phyloP scores from a whole-genome alignment of 1,140 invertebrate species.

The Maniola jurtina region DNA sequence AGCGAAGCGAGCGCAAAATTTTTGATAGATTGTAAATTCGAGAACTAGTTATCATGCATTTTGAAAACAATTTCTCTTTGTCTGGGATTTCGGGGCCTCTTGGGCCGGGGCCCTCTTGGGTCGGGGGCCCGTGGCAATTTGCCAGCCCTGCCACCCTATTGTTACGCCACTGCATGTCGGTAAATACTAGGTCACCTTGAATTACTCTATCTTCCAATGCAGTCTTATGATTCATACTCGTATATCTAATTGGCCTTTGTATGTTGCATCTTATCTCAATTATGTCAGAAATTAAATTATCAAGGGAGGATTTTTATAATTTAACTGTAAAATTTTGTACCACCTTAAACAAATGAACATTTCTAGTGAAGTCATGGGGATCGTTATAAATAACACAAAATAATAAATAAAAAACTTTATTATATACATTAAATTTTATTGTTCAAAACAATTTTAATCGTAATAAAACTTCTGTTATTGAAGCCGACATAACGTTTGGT shows the following conservation, averaged over 20 bases:
- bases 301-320: background rate
- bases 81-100: too few species aligned
- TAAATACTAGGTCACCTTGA: constrained; percentile 28
- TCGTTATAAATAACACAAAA: constrained; percentile 25
- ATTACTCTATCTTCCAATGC: background rate
- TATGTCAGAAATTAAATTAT: background rate
- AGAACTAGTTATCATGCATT: too few species aligned
- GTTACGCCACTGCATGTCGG: background rate
- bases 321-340: too few species aligned
- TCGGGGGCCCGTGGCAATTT: too few species aligned
- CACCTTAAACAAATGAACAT: too few species aligned
- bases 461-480: constrained; percentile 71
- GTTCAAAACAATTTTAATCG: constrained; percentile 67
- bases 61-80: too few species aligned
- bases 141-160: too few species aligned
- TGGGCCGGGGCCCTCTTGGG: too few species aligned
- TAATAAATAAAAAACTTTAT: constrained; percentile 76
- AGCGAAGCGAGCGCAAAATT: too few species aligned
- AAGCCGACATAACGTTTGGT: constrained; percentile 62
- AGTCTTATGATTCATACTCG: constrained; percentile 3
- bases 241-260: background rate
- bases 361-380: background rate
- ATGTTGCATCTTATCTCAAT: constrained; percentile 10
- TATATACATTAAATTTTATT: constrained; percentile 76
- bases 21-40: too few species aligned